These are phyloP conservation scores for Cyprinodon diabolis DNA, from an alignment of 2,797 vertebrate genomes.

Conservation along the genomic window DNA sequence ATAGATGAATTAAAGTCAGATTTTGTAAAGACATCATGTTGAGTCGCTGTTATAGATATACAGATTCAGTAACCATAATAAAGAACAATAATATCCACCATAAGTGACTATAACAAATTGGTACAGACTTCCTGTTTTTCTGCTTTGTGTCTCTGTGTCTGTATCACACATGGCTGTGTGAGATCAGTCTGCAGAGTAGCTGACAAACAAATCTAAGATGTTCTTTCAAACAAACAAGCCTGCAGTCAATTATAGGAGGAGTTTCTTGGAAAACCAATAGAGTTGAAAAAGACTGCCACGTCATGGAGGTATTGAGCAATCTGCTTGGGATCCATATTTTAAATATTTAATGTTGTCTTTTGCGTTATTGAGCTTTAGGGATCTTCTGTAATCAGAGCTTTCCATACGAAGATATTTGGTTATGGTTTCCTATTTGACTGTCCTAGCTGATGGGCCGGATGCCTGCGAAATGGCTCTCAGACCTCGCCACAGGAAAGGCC, in stretches of 20 bases:
- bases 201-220: constrained; percentile 61
- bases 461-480: constrained; percentile 88
- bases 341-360: background rate
- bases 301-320: constrained; percentile 39
- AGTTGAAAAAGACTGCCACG: constrained; percentile 21
- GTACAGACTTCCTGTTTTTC: background rate
- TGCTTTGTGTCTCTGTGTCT: constrained; percentile 39
- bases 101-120: constrained; percentile 29
- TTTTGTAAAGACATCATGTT: constrained; percentile 21
- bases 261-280: constrained; percentile 35
- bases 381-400: constrained; percentile 1
- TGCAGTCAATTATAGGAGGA: constrained; percentile 50
- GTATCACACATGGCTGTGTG: constrained; percentile 58
- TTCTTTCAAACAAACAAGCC: constrained; percentile 44
- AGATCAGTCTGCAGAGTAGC: constrained; percentile 39
- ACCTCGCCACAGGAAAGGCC: constrained; percentile 93
- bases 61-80: background rate
- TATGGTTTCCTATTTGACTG: constrained; percentile 76
- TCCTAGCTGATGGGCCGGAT: constrained; percentile 88
- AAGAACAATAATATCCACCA: constrained; percentile 11
- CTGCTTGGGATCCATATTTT: background rate
- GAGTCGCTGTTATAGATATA: background rate
- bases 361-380: background rate
- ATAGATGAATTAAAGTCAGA: constrained; percentile 38
- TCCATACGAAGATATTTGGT: constrained; percentile 4